A percentile compares a stretch with the other conserved stretches of the same genome.
Evolutionary conservation across 2,113 vertebrate species (phyloP).

Genomic region (Buteo buteo): DNA sequence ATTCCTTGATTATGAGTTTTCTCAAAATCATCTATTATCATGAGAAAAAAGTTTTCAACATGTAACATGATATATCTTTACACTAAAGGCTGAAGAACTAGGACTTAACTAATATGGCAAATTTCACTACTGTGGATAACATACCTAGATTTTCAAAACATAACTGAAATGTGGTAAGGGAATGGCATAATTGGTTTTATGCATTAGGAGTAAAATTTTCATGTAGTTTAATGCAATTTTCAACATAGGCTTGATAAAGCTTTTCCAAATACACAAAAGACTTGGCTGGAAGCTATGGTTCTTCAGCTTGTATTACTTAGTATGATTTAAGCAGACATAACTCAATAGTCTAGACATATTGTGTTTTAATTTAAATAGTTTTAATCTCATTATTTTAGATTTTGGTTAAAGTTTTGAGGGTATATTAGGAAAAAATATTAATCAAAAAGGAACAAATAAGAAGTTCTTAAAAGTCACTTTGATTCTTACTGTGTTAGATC

Average conservation of each 20-base stretch:
- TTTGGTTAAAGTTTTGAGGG: constrained; percentile 27
- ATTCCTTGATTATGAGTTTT: neutral
- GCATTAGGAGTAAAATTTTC: neutral
- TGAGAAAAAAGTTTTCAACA: neutral
- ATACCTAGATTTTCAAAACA: neutral
- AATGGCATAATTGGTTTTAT: neutral
- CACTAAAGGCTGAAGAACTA: neutral
- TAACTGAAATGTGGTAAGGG: neutral
- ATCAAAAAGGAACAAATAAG: constrained; percentile 37
- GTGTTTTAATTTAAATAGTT: constrained; percentile 45
- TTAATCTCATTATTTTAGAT: constrained; percentile 43
- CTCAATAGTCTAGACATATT: constrained; percentile 7
- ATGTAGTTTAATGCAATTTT: neutral
- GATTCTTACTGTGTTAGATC: constrained; percentile 30
- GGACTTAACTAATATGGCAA: neutral
- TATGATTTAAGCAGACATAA: constrained; percentile 1
- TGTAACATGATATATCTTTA: neutral
- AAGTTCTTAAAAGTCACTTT: constrained; percentile 50
- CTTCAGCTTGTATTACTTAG: neutral
- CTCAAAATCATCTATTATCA: neutral
- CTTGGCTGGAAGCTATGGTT: neutral
- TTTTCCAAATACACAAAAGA: constrained; percentile 4
- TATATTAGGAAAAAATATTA: neutral
- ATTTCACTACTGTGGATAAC: neutral
- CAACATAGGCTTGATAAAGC: neutral